Evolutionary conservation across 1,140 invertebrate genomes (phyloP), one percentile per base, ranked within the genome.

Genomic region (Drosophila repleta): DNA sequence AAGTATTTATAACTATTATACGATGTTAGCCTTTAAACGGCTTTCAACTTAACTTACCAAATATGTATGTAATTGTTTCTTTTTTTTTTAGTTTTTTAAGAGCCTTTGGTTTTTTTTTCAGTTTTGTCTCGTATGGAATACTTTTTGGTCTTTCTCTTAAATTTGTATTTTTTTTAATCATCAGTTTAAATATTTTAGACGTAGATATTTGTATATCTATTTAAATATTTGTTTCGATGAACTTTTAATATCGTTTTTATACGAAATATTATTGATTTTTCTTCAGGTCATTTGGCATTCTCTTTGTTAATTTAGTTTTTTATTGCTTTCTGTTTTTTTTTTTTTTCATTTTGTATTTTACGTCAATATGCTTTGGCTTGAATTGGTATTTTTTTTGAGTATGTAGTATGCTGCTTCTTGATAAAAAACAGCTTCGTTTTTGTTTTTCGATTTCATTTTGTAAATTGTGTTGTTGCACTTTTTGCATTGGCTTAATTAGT

Each of bases 41-140:
- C 32, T 69, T 73, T 43, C 26, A 69, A 67, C 82, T 87, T 85
- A 87, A 85, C 82, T 85, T 85, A 85, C 82, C 82, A 87, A 85
- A 87, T 65, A 77, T 81, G 39, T 39, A 18, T 56, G 48, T 20
- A 45, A 56, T 49, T 58, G 20, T 26, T 63, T 74, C 63, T 56
- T 63, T 53, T n/a, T 13, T 56, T 39, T 20, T 53, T 45, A 56
- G 3, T 39, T 79, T 65, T 26, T 24, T 60, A 18, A 52, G 20
- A 58, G 62, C 29, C 29, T 68, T 73, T 41, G 15, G 39, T 32
- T 39, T 26, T 32, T 39, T 26, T 52, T 68, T 48, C 7, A 51
- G 3, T 17, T 35, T 52, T 3, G 37, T 26, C 43, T 72, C 37
- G 15, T 37, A 52, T 46, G 20, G 8, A 48, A 35, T 56, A 37